Evolutionary conservation across 2,888 invertebrate species (phyloP).

Genomic region (Ferrisia virgata): DNA sequence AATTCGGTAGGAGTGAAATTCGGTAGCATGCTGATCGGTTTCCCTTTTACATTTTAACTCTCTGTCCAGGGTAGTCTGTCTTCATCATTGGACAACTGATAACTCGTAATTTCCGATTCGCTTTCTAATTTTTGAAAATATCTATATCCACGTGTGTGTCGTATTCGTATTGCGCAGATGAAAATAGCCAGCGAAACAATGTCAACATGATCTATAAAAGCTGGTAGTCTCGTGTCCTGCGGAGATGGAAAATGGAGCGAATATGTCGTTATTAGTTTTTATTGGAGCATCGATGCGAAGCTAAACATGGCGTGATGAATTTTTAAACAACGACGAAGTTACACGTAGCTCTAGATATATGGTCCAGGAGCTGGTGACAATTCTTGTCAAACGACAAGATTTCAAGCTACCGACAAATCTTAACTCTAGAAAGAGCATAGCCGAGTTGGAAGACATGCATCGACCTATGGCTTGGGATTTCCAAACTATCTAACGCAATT

Average conservation of each 20-base stretch:
- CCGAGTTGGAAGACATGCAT: too few relatives aligned
- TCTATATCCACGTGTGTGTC: too few relatives aligned
- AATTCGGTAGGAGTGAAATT: background rate
- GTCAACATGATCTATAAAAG: too few relatives aligned
- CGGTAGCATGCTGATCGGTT: slow-evolving; percentile 19
- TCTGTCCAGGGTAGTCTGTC: background rate
- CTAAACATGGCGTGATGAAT: background rate
- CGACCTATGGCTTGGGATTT: too few relatives aligned
- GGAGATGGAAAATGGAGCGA: background rate
- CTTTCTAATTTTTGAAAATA: slow-evolving; percentile 12
- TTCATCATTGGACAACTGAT: background rate
- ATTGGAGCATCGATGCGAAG: background rate
- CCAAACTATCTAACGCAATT: too few relatives aligned
- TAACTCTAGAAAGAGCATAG: too few relatives aligned
- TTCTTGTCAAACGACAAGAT: too few relatives aligned
- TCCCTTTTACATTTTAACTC: slow-evolving; percentile 1
- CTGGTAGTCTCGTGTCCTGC: background rate
- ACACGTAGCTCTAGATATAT: too few relatives aligned
- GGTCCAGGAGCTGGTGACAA: too few relatives aligned
- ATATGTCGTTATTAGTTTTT: background rate
- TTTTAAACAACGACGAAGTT: background rate
- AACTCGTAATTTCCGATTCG: background rate
- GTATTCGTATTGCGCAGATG: too few relatives aligned
- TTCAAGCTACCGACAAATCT: too few relatives aligned
- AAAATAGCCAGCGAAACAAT: too few relatives aligned